Evolutionary conservation across 2,888 invertebrate genomes (phyloP).

Genomic region (Parnassius orleans): DNA sequence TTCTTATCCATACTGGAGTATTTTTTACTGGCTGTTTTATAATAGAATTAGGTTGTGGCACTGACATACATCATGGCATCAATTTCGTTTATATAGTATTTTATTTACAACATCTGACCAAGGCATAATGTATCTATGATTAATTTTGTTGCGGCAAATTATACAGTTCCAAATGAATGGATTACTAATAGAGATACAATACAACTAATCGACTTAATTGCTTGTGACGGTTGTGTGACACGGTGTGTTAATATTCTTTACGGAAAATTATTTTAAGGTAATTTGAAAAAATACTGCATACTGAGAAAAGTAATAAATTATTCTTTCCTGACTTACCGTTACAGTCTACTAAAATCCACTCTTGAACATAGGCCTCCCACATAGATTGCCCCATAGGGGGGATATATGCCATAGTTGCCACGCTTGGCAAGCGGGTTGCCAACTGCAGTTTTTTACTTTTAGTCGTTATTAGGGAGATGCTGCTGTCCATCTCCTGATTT

Average conservation of each 20-base stretch:
- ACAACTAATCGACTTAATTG: conserved; percentile 35
- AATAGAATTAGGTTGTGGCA: conserved; percentile 75
- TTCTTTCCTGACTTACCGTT: too few relatives aligned
- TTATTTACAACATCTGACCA: conserved; percentile 53
- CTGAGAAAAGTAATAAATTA: too few relatives aligned
- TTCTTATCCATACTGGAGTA: conserved; percentile 54
- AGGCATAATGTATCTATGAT: conserved; percentile 52
- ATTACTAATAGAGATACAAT: conserved; percentile 46
- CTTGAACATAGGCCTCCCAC: too few relatives aligned
- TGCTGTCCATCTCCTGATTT: too few relatives aligned
- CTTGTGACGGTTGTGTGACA: neutral
- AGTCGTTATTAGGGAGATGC: too few relatives aligned
- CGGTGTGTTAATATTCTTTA: too few relatives aligned
- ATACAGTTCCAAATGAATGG: conserved; percentile 51
- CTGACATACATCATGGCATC: conserved; percentile 76
- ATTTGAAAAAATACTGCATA: neutral
- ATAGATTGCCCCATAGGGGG: too few relatives aligned
- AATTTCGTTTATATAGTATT: conserved; percentile 67
- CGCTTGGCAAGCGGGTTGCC: too few relatives aligned
- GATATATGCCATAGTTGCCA: too few relatives aligned
- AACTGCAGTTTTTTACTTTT: too few relatives aligned
- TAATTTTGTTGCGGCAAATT: conserved; percentile 46
- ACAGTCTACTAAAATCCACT: too few relatives aligned
- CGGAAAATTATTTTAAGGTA: neutral
- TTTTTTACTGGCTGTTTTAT: conserved; percentile 58